These are phyloP conservation scores for Caranx melampygus DNA, from an alignment of 2,113 vertebrate genomes.

Conservation along the genomic window DNA sequence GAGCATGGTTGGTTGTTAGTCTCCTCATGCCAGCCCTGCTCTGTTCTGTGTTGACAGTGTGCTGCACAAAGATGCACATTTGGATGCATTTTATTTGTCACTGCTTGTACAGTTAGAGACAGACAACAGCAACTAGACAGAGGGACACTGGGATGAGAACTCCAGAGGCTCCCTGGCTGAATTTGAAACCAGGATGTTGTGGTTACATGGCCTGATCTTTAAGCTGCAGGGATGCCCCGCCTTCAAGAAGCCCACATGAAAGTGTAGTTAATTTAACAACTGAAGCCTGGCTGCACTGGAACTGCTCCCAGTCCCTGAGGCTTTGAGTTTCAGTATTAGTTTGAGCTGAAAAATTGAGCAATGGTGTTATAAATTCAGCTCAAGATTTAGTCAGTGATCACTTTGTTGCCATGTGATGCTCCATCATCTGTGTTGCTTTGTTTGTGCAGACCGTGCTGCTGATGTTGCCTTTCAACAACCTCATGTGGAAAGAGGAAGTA, in stretches of 20 bases:
- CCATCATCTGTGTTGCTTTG: too few species aligned
- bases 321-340: not conserved
- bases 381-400: too few species aligned
- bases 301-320: not conserved
- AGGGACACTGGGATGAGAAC: not conserved
- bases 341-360: too few species aligned
- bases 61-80: too few species aligned
- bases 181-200: slow-evolving; percentile 18
- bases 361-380: too few species aligned
- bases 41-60: too few species aligned
- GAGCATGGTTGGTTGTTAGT: too few species aligned
- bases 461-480: not conserved
- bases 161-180: not conserved
- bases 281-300: not conserved
- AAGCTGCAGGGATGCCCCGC: not conserved
- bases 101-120: not conserved
- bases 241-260: not conserved
- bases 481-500: not conserved
- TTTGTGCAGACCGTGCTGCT: not conserved
- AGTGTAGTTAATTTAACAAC: not conserved
- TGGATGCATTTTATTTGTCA: not conserved
- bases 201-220: slow-evolving; percentile 16
- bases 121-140: not conserved
- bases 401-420: too few species aligned
- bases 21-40: too few species aligned